Conservation (phyloP, 2,113 vertebrate genomes). For the Triplophysa siluroides region DNA sequence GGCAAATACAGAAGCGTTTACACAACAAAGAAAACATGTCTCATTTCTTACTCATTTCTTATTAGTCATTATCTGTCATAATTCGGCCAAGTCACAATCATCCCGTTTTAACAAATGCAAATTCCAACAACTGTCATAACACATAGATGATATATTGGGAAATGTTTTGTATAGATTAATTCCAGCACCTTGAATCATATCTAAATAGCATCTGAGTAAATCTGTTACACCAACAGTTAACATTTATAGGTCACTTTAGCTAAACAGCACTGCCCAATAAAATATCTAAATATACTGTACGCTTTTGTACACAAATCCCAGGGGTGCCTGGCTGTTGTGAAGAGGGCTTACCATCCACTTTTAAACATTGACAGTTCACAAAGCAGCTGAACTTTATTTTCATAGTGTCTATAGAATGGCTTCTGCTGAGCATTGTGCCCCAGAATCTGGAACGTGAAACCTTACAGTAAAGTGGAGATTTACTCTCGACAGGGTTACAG, state of each 20-base stretch:
- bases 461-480: conserved; percentile 14
- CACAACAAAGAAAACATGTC: conserved; percentile 10
- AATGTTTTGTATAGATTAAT: background rate
- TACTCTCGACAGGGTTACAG: conserved; percentile 23
- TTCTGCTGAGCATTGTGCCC: background rate
- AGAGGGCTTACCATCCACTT: background rate
- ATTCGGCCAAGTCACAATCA: conserved; percentile 28
- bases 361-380: conserved; percentile 18
- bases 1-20: background rate
- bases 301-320: background rate
- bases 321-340: conserved; percentile 11
- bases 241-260: background rate
- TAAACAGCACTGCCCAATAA: background rate
- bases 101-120: too few species aligned
- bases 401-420: background rate
- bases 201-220: background rate
- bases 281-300: background rate
- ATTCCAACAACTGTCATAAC: too few species aligned
- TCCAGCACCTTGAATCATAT: too few species aligned
- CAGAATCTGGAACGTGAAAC: background rate
- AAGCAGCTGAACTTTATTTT: conserved; percentile 16
- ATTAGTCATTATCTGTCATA: conserved; percentile 58
- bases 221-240: too few species aligned
- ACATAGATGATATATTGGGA: background rate
- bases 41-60: conserved; percentile 42